Evolutionary conservation across 2,888 invertebrate species (phyloP).

Genomic region (Drosophila kuntzei): DNA sequence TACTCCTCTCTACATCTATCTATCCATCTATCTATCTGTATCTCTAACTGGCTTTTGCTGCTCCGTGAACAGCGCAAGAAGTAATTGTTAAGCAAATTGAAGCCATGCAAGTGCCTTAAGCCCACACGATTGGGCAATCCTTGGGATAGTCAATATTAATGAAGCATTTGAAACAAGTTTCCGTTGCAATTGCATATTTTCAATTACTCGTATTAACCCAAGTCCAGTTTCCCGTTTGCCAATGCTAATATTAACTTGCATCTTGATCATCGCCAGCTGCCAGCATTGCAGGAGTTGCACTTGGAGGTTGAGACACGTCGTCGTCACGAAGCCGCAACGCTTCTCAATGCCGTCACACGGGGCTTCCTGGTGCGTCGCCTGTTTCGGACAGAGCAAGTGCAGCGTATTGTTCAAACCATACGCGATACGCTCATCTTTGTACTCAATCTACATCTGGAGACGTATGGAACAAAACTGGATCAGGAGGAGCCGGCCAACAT

Average conservation of each 20-base stretch:
- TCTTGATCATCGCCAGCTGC: slow-evolving; percentile 37
- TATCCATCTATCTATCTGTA: slow-evolving; percentile 21
- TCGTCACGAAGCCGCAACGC: slow-evolving; percentile 87
- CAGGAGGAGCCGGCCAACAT: slow-evolving; percentile 75
- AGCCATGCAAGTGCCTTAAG: slow-evolving; percentile 64
- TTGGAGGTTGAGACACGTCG: slow-evolving; percentile 1
- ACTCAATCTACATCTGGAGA: slow-evolving; percentile 83
- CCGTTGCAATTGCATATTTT: background rate
- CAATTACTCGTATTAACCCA: slow-evolving; percentile 10
- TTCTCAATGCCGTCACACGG: slow-evolving; percentile 89
- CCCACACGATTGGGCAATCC: slow-evolving; percentile 1
- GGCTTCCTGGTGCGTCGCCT: slow-evolving; percentile 94
- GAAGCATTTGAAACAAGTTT: background rate
- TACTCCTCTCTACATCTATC: slow-evolving; percentile 17
- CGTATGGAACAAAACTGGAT: slow-evolving; percentile 54
- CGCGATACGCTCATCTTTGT: slow-evolving; percentile 84
- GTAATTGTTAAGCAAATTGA: slow-evolving; percentile 27
- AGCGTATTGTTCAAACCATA: slow-evolving; percentile 88
- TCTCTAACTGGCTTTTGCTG: background rate
- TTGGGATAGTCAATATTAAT: background rate
- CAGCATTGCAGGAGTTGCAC: background rate
- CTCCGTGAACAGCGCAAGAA: slow-evolving; percentile 55
- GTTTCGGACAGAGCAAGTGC: slow-evolving; percentile 92
- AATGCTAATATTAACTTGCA: slow-evolving; percentile 16
- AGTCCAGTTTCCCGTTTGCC: background rate